Conservation (phyloP, 2,797 vertebrate species). For the Pseudotriccus pelzelni region DNA sequence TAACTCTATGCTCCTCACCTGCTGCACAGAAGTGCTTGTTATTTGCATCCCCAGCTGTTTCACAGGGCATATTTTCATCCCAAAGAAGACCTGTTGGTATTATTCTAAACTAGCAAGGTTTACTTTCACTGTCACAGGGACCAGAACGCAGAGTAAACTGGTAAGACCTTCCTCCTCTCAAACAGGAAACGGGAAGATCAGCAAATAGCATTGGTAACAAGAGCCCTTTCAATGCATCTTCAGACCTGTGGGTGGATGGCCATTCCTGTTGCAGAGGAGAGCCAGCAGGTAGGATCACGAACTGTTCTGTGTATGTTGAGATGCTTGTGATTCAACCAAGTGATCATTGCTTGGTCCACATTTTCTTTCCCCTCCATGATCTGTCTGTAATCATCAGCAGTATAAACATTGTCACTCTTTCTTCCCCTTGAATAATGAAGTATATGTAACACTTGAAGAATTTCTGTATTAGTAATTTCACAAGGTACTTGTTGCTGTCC, state of each 20-base stretch:
- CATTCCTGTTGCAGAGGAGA: not conserved
- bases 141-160: not conserved
- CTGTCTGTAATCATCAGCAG: not conserved
- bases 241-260: not conserved
- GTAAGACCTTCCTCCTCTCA: not conserved
- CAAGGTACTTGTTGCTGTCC: not conserved
- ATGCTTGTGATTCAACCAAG: not conserved
- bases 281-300: slow-evolving; percentile 44
- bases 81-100: not conserved
- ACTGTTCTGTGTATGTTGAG: not conserved
- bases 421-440: not conserved
- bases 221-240: not conserved
- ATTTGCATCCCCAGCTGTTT: slow-evolving; percentile 50
- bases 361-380: not conserved
- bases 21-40: not conserved
- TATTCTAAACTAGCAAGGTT: not conserved
- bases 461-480: not conserved
- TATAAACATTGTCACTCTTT: not conserved
- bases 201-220: not conserved
- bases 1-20: not conserved
- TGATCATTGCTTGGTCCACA: not conserved
- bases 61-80: not conserved
- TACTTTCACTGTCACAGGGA: not conserved
- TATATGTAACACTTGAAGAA: not conserved
- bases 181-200: not conserved